These are phyloP conservation scores for Drosophila maculinotata DNA, from an alignment of 2,888 invertebrate species.

Conservation along the genomic window DNA sequence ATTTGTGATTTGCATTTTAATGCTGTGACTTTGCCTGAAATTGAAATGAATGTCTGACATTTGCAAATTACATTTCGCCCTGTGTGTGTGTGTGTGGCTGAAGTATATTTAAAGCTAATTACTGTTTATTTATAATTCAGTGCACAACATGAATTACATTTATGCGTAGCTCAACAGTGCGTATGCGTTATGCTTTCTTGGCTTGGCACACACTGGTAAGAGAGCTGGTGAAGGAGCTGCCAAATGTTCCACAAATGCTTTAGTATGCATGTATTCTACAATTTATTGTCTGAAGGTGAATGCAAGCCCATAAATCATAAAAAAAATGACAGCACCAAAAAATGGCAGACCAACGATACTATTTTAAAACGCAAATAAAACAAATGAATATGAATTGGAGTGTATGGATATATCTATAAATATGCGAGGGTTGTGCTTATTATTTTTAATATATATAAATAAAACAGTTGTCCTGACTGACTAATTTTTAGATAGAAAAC, in stretches of 20 bases:
- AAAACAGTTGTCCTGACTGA: too few species aligned
- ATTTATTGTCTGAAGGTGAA: constrained; percentile 30
- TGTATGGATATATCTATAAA: constrained; percentile 1
- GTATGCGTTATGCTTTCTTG: constrained; percentile 32
- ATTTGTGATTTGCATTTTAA: constrained; percentile 62
- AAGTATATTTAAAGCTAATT: constrained; percentile 51
- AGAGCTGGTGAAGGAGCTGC: background rate
- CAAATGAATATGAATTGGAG: constrained; percentile 7
- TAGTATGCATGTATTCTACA: constrained; percentile 32
- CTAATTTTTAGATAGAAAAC: too few species aligned
- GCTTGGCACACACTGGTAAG: background rate
- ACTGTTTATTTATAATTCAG: constrained; percentile 70
- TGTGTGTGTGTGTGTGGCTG: constrained; percentile 16
- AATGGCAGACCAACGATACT: constrained; percentile 2
- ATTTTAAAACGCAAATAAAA: constrained; percentile 16
- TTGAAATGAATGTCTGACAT: constrained; percentile 61
- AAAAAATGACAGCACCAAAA: constrained; percentile 20
- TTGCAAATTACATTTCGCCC: constrained; percentile 23
- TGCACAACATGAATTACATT: constrained; percentile 49
- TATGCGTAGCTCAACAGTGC: constrained; percentile 32
- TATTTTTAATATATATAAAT: too few species aligned
- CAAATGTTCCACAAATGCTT: constrained; percentile 10
- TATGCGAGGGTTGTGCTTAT: background rate
- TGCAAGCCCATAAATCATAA: constrained; percentile 25
- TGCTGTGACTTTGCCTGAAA: constrained; percentile 26